Conservation (phyloP, 2,113 vertebrate genomes). For the Miniopterus natalensis region DNA sequence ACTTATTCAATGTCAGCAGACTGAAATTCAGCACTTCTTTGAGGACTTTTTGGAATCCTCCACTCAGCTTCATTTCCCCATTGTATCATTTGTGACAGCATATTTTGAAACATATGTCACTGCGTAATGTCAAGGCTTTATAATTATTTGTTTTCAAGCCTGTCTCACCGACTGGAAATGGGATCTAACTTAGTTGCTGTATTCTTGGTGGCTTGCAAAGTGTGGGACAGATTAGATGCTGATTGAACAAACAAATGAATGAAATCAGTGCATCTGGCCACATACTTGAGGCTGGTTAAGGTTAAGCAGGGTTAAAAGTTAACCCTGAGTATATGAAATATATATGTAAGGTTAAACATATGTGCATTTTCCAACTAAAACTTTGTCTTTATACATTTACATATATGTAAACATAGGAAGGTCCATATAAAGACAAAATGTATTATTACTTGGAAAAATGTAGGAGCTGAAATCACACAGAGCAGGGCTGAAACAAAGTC, state of each 20-base stretch:
- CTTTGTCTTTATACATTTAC: background rate
- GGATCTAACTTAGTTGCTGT: background rate
- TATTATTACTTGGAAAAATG: background rate
- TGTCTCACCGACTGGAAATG: background rate
- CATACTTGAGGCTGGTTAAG: background rate
- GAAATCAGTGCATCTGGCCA: background rate
- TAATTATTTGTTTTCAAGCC: background rate
- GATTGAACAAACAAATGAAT: background rate
- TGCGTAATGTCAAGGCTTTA: background rate
- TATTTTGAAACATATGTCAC: background rate
- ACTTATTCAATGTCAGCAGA: background rate
- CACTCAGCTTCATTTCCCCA: background rate
- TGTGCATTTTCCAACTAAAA: background rate
- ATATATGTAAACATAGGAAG: background rate
- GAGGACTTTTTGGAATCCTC: background rate
- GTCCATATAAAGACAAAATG: background rate
- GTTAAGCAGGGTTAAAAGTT: background rate
- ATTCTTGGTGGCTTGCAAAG: background rate
- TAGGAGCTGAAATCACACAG: background rate
- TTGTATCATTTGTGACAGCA: background rate
- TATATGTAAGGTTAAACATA: background rate
- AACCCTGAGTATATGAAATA: background rate
- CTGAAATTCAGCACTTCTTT: background rate
- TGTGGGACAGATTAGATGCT: background rate
- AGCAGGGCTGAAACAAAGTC: background rate